These are phyloP conservation scores for Percopsis transmontana DNA, from an alignment of 2,113 vertebrate species.

Conservation along the genomic window DNA sequence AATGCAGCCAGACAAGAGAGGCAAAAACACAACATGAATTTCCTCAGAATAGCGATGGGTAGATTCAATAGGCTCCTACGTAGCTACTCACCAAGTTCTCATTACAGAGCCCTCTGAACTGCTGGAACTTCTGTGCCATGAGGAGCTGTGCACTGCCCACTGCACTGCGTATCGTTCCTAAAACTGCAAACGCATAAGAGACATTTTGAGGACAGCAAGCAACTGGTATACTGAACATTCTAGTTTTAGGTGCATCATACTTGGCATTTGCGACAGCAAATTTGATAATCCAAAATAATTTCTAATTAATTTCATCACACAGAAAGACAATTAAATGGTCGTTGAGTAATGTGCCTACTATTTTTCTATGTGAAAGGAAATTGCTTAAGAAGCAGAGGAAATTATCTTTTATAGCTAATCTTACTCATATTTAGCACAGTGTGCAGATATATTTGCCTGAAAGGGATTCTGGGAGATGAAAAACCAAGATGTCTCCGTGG, in stretches of 20 bases:
- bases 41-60: neutral
- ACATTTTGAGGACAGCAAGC: neutral
- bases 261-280: constrained; percentile 29
- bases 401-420: constrained; percentile 35
- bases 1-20: neutral
- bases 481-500: constrained; percentile 28
- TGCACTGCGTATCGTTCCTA: constrained; percentile 95
- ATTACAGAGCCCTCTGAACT: constrained; percentile 97
- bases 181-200: constrained; percentile 75
- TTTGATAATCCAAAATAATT: constrained; percentile 4
- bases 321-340: constrained; percentile 14
- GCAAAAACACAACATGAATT: neutral
- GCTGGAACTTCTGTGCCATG: constrained; percentile 98
- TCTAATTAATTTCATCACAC: constrained; percentile 20
- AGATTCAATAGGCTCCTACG: neutral
- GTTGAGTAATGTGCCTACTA: neutral
- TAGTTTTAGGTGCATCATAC: constrained; percentile 25
- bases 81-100: constrained; percentile 82
- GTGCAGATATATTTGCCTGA: constrained; percentile 48
- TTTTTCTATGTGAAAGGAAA: constrained; percentile 48
- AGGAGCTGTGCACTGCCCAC: constrained; percentile 97
- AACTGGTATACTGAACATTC: neutral
- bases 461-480: constrained; percentile 44
- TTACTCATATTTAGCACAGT: constrained; percentile 61
- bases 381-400: constrained; percentile 38